phyloP scores from a whole-genome alignment of 1,140 invertebrate species.

The Euschistus heros region DNA sequence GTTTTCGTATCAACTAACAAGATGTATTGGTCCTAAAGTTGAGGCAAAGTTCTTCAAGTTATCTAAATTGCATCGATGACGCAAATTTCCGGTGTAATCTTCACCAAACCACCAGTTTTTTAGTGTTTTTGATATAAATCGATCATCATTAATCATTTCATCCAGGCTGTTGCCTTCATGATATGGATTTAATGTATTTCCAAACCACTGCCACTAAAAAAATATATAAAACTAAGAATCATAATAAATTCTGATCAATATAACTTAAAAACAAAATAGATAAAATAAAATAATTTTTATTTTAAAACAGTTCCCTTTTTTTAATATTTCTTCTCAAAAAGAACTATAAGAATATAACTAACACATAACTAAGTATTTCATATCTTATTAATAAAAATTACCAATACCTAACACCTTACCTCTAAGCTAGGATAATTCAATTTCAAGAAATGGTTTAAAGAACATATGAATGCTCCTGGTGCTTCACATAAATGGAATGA shows the following conservation, averaged over 20 bases:
- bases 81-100: conserved; percentile 76
- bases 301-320: neutral
- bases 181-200: conserved; percentile 79
- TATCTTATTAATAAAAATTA: too few species aligned
- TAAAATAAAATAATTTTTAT: neutral
- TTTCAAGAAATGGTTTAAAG: conserved; percentile 76
- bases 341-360: too few species aligned
- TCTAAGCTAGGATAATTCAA: conserved; percentile 42
- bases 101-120: conserved; percentile 75
- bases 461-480: conserved; percentile 83
- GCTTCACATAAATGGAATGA: conserved; percentile 87
- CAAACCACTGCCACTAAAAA: conserved; percentile 71
- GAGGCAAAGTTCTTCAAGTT: conserved; percentile 40
- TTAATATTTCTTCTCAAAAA: too few species aligned
- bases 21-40: conserved; percentile 27
- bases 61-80: conserved; percentile 51
- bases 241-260: neutral
- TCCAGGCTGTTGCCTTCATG: conserved; percentile 71
- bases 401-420: too few species aligned
- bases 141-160: conserved; percentile 72
- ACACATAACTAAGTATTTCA: too few species aligned
- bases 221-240: conserved; percentile 8
- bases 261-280: neutral
- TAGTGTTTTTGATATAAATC: conserved; percentile 67
- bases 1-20: conserved; percentile 13